These are phyloP conservation scores for Megalops cyprinoides DNA, from an alignment of 2,797 vertebrate genomes.

Conservation along the genomic window DNA sequence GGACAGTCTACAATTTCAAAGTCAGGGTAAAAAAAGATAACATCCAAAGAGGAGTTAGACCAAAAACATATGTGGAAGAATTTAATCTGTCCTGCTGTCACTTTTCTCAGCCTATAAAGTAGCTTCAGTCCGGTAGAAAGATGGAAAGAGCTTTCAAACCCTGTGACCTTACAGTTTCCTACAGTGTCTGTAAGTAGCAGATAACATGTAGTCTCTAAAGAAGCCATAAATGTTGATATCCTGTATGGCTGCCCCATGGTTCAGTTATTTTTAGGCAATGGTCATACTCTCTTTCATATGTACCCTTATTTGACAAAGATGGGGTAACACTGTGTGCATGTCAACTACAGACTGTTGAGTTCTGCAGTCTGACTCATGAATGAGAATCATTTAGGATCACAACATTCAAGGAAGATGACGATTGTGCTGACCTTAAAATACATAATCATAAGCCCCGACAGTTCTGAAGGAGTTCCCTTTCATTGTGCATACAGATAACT, in stretches of 20 bases:
- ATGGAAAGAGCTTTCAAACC: background rate
- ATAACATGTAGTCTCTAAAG: background rate
- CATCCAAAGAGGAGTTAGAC: background rate
- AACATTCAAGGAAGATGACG: background rate
- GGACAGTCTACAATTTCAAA: no score
- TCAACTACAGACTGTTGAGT: no score
- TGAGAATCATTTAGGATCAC: background rate
- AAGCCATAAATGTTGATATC: background rate
- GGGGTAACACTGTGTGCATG: no score
- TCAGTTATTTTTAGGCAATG: no score
- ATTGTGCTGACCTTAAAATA: slow-evolving; percentile 17
- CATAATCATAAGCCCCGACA: background rate
- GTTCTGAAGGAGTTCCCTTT: background rate
- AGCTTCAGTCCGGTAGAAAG: background rate
- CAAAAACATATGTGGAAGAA: background rate
- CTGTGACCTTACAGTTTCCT: background rate
- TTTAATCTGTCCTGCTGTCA: background rate
- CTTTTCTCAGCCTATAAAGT: background rate
- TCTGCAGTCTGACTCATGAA: background rate
- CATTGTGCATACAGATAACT: slow-evolving; percentile 18
- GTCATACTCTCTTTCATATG: background rate
- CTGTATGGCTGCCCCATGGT: background rate
- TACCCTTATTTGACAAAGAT: no score
- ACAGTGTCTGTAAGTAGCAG: background rate
- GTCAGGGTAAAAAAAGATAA: no score